These are phyloP conservation scores for Strix aluco DNA, from an alignment of 2,113 vertebrate species.

Conservation along the genomic window DNA sequence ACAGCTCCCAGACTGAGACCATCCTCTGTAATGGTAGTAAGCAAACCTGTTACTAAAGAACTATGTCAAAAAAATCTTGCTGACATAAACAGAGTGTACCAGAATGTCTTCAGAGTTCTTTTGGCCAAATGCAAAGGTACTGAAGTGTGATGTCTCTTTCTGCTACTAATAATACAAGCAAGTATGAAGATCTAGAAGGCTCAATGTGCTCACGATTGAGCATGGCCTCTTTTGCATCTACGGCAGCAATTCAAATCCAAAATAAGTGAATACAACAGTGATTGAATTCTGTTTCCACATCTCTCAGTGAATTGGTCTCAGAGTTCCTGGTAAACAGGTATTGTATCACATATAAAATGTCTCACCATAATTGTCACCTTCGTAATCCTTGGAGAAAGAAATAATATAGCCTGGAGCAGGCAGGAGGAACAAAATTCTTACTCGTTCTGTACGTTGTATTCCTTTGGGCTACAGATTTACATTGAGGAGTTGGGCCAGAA, in stretches of 20 bases:
- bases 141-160: not conserved
- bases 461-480: not conserved
- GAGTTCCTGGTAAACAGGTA: not conserved
- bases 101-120: conserved; percentile 5
- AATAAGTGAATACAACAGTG: not conserved
- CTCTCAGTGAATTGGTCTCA: not conserved
- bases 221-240: not conserved
- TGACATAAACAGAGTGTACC: not conserved
- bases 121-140: conserved; percentile 1
- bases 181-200: not conserved
- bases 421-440: not conserved
- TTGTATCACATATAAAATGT: not conserved
- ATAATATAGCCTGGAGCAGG: not conserved
- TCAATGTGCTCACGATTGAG: not conserved
- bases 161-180: not conserved
- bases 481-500: not conserved
- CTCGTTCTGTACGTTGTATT: not conserved
- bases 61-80: conserved; percentile 10
- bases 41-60: conserved; percentile 1
- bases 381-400: not conserved
- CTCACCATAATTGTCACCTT: not conserved
- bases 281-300: not conserved
- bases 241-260: not conserved
- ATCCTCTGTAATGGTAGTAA: not conserved
- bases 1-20: not conserved